Evolutionary conservation across 2,888 invertebrate genomes (phyloP), one percentile per base, ranked within the genome.

Genomic region (Branchipolynoe longqiensis): DNA sequence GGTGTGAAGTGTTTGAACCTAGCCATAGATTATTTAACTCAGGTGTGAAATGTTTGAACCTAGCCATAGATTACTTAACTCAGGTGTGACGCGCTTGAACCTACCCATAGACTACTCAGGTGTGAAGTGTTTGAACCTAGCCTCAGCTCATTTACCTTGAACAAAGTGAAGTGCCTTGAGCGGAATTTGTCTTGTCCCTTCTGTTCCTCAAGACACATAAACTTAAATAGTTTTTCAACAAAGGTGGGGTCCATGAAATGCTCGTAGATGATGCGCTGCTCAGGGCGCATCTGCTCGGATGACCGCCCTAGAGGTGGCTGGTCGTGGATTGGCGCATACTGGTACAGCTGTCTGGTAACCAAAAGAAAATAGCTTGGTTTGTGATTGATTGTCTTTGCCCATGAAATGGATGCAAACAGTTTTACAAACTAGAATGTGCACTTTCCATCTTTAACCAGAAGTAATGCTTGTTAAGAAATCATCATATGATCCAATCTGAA

Each of bases 111-210:
- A 56, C 18, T 14, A 22, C 56, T 18, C 56, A 14, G 22, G 56
- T 56, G 22, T 56, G 18, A 14, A 18, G 22, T 18, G 14, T 18
- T 56, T 56, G 56, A 56, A 56, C 18, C n/a, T n/a, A n/a, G n/a
- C n/a, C n/a, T n/a, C n/a, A n/a, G n/a, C n/a, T 12, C 28, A 82
- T 89, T 93, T 90, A 96, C 96, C 95, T 96, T 96, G 92, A 97
- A 97, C 86, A 97, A 93, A 18, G 95, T 94, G 93, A 96, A 96
- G 82, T 96, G 94, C 74, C 95, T 95, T 0, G 95, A 95, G 90
- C 95, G 96, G 92, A 97, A 97, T 92, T 96, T 96, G 91, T 97
- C 97, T 87, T 95, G 96, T 36, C 96, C 97, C 91, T 97, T 97
- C 92, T 97, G 96, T 91, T 97, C 97, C 91, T 98, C 98, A 78